phyloP scores from a whole-genome alignment of 2,113 vertebrate species.

The Mirza zaza region DNA sequence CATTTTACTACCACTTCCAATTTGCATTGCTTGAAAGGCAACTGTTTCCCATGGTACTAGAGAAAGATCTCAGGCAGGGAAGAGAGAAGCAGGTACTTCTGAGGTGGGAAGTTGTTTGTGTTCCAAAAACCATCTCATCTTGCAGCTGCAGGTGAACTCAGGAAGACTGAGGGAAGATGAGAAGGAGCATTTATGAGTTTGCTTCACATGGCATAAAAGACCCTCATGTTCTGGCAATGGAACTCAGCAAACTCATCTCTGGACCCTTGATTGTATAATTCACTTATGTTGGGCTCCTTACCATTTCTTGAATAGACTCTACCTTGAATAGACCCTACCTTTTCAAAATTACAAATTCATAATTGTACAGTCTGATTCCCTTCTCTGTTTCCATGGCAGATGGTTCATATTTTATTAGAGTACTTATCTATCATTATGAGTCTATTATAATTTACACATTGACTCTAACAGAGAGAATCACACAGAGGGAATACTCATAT shows the following conservation, averaged over 20 bases:
- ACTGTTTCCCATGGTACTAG: background rate
- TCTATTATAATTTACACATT: background rate
- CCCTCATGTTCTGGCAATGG: background rate
- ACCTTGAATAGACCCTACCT: background rate
- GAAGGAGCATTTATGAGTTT: background rate
- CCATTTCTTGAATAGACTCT: background rate
- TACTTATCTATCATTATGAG: background rate
- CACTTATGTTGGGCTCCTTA: background rate
- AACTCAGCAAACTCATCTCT: background rate
- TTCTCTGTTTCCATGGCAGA: background rate
- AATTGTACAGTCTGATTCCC: background rate
- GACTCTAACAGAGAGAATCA: background rate
- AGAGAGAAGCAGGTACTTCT: background rate
- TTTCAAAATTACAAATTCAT: background rate
- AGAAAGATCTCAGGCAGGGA: background rate
- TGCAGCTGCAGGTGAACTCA: background rate
- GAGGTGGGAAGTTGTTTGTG: background rate
- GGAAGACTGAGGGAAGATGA: background rate
- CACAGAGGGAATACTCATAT: background rate
- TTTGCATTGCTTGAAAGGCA: background rate
- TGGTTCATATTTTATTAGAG: background rate
- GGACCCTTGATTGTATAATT: background rate
- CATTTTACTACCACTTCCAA: background rate
- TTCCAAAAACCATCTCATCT: background rate
- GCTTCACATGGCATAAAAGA: background rate